Evolutionary conservation across 2,113 vertebrate species (phyloP).

Genomic region (Montifringilla adamsi): DNA sequence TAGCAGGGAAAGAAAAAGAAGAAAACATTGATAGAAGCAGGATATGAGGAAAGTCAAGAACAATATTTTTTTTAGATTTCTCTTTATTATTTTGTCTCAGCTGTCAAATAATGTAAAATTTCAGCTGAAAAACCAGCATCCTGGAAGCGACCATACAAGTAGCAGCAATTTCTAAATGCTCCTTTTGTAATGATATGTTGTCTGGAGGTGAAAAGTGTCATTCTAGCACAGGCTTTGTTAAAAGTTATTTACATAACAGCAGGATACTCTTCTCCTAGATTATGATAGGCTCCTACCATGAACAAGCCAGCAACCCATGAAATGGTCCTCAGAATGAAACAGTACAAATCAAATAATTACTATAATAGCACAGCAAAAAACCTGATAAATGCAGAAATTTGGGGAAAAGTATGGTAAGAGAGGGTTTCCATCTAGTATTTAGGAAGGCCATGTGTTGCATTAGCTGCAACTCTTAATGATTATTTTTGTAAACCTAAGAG

Average conservation of each 20-base stretch:
- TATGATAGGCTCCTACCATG: neutral
- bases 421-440: slow-evolving; percentile 39
- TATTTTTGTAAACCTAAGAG: slow-evolving; percentile 49
- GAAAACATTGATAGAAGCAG: neutral
- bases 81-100: neutral
- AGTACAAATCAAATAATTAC: slow-evolving; percentile 43
- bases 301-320: neutral
- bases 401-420: neutral
- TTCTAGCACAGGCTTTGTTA: neutral
- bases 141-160: neutral
- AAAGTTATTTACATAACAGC: slow-evolving; percentile 33
- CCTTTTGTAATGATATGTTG: neutral
- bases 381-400: neutral
- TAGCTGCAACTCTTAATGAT: slow-evolving; percentile 28
- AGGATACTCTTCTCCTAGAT: neutral
- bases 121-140: neutral
- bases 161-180: neutral
- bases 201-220: neutral
- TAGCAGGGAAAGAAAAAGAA: neutral
- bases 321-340: slow-evolving; percentile 30
- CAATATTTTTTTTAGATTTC: neutral
- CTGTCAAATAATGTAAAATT: neutral
- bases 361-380: neutral
- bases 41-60: neutral
- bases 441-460: slow-evolving; percentile 28